These are phyloP conservation scores for Perca flavescens DNA, from an alignment of 2,113 vertebrate genomes.

Conservation along the genomic window DNA sequence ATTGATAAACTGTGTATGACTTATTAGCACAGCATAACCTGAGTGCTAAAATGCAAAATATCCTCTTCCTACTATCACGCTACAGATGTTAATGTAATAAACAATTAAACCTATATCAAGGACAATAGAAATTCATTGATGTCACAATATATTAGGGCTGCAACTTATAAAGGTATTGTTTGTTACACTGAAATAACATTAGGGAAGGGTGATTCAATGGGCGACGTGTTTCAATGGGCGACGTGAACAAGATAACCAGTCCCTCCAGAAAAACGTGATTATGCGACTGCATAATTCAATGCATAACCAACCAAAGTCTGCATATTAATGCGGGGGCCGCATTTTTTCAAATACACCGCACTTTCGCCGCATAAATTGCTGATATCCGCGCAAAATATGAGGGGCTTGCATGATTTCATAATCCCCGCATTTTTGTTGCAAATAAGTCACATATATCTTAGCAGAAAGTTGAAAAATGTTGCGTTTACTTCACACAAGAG, in stretches of 20 bases:
- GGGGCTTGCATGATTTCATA: too few species aligned
- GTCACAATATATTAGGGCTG: background rate
- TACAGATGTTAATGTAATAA: background rate
- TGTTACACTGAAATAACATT: background rate
- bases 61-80: background rate
- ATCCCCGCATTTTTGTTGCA: too few species aligned
- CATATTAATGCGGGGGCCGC: too few species aligned
- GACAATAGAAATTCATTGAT: background rate
- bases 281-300: too few species aligned
- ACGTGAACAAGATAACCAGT: background rate
- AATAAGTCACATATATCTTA: too few species aligned
- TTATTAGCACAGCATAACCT: background rate
- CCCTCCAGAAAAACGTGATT: too few species aligned
- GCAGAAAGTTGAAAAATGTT: too few species aligned
- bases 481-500: too few species aligned
- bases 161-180: background rate
- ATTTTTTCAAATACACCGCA: too few species aligned
- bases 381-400: too few species aligned
- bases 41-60: background rate
- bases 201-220: background rate
- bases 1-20: background rate
- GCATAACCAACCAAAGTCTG: too few species aligned
- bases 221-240: background rate
- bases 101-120: background rate
- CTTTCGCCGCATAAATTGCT: too few species aligned